Evolutionary conservation across 2,113 vertebrate genomes (phyloP).

Genomic region (Calidris pygmaea): DNA sequence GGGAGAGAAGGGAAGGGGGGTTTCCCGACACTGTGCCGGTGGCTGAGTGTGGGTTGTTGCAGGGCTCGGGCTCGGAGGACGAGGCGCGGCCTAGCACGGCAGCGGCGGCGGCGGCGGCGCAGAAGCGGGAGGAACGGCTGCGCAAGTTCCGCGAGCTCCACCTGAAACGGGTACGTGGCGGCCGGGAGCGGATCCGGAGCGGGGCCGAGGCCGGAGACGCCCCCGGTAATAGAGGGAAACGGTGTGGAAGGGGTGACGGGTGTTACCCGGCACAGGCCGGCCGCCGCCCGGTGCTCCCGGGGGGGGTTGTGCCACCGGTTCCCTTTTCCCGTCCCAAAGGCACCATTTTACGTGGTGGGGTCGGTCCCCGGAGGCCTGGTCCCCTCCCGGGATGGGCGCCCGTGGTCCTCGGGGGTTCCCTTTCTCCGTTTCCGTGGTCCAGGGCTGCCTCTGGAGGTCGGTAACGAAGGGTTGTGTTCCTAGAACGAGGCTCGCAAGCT

Average conservation of each 20-base stretch:
- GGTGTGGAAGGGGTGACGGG: background rate
- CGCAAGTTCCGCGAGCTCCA: slow-evolving; percentile 91
- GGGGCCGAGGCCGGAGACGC: too few relatives aligned
- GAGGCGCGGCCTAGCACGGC: slow-evolving; percentile 15
- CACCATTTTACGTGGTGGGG: rapidly evolving
- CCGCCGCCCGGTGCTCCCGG: too few relatives aligned
- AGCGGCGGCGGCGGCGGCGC: slow-evolving; percentile 10
- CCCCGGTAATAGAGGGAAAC: background rate
- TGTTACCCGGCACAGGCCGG: too few relatives aligned
- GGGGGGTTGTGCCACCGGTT: background rate
- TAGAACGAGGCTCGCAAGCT: slow-evolving; percentile 94
- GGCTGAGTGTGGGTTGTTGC: background rate
- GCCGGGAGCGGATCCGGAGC: too few relatives aligned
- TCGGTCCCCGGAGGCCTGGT: rapidly evolving
- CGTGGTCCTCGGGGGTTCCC: rapidly evolving
- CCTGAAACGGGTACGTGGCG: slow-evolving; percentile 83
- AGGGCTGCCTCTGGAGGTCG: too few relatives aligned
- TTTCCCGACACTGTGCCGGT: rapidly evolving
- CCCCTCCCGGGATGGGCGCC: rapidly evolving
- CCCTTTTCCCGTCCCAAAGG: rapidly evolving
- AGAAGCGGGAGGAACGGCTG: slow-evolving; percentile 85
- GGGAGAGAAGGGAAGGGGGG: rapidly evolving
- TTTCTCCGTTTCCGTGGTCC: rapidly evolving
- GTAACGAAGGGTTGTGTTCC: background rate
- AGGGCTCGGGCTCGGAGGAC: slow-evolving; percentile 35